Conservation (phyloP, 2,888 invertebrate species). For the Acrocyrtus sp. region DNA sequence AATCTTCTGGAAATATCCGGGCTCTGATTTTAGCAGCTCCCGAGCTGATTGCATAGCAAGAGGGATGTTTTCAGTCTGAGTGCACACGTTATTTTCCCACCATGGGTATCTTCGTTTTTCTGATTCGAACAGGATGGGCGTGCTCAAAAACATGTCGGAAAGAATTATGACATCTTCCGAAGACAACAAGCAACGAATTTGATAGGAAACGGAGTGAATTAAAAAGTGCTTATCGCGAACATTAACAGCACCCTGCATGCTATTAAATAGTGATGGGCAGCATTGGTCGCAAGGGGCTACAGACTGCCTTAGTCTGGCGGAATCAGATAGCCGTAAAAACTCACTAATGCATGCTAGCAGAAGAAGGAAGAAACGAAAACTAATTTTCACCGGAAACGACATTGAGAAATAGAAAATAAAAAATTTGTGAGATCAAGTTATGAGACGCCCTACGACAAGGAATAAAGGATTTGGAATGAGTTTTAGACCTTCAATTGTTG, state of each 20-base stretch:
- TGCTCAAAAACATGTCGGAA: constrained; percentile 7
- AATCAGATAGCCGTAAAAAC: too few relatives aligned
- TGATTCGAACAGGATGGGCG: not conserved
- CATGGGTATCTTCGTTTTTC: not conserved
- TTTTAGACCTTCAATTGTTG: too few relatives aligned
- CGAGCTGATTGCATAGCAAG: constrained; percentile 2
- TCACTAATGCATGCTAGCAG: too few relatives aligned
- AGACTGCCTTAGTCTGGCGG: too few relatives aligned
- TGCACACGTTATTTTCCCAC: not conserved
- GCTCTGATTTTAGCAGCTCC: constrained; percentile 8
- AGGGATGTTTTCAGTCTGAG: constrained; percentile 18
- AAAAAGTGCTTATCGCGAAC: not conserved
- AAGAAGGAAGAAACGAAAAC: too few relatives aligned
- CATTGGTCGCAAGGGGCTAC: constrained; percentile 22
- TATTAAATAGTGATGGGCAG: constrained; percentile 29
- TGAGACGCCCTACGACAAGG: too few relatives aligned
- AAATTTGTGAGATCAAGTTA: too few relatives aligned
- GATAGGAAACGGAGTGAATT: constrained; percentile 20
- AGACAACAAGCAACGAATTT: constrained; percentile 23
- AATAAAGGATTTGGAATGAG: too few relatives aligned
- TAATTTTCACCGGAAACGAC: too few relatives aligned
- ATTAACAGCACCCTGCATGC: constrained; percentile 15
- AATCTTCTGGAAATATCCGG: constrained; percentile 13
- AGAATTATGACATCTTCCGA: constrained; percentile 22
- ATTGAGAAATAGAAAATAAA: too few relatives aligned